Evolutionary conservation across 1,140 invertebrate species (phyloP), one percentile per base, ranked within the genome.

Genomic region (Venustaconcha ellipsiformis): DNA sequence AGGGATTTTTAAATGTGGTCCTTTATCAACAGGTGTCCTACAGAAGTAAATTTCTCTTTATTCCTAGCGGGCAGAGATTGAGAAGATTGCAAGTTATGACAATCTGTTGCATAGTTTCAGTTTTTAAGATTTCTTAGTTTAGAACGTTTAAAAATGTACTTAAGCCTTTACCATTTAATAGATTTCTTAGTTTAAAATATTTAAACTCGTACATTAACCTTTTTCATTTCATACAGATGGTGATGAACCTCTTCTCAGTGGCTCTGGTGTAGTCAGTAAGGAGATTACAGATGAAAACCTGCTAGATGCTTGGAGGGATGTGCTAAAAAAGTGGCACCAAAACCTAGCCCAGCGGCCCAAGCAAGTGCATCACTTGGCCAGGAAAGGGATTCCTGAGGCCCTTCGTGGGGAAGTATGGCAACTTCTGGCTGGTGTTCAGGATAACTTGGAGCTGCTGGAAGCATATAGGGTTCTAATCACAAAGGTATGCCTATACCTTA

Each of bases 351-450:
- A 83, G 72, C 82, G 86, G 67, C 88, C 88, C 6, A 87, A 87
- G 75, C 87, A 88, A 81, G 84, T 89, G 8, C 79, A 83, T 13
- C 78, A 82, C 18, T 78, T 90, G 67, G 85, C 98, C 0, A 93
- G 93, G 74, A 92, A 89, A 71, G 84, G 86, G 30, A 95, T 99
- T 74, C 98, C 98, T 0, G 97, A 99, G 91, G 96, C 97, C 2
- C 91, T 99, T 4, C 92, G 99, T 64, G 97, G 97, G 0, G 97
- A 99, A 91, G 97, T 99, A 23, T 99, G 98, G 98, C 96, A 98
- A 86, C 92, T 98, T 70, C 91, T 99, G 74, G 95, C 96, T 57
- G 95, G 95, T 72, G 94, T 95, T 72, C 94, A 96, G 83, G 95
- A 95, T 76, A 92, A 93, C 68, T 93, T 94, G 69, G 94, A 98